These are phyloP conservation scores for Nemopilema nomurai DNA, from an alignment of 30 jellyfish, hydroid and myxozoan genomes.

Conservation along the genomic window DNA sequence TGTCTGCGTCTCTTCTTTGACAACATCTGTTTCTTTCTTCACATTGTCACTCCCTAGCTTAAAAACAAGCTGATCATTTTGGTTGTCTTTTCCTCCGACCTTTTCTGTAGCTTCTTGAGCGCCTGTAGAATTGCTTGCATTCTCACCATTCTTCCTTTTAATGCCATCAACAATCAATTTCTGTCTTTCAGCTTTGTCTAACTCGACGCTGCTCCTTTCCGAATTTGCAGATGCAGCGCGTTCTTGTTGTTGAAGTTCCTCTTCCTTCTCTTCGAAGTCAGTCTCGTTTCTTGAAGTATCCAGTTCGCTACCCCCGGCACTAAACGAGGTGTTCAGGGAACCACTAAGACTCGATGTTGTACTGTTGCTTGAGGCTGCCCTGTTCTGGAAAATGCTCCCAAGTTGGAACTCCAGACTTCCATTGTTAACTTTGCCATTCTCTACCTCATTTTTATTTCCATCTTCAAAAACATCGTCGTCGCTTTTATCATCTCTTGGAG, in stretches of 20 bases:
- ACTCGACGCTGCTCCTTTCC: background rate
- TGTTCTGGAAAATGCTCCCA: constrained; percentile 49
- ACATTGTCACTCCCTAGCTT: background rate
- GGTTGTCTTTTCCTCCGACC: background rate
- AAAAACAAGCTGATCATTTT: background rate
- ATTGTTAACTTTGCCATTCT: constrained; percentile 13
- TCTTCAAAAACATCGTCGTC: constrained; percentile 16
- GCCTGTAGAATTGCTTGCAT: background rate
- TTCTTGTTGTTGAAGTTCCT: background rate
- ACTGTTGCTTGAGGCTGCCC: constrained; percentile 34
- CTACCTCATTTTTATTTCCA: constrained; percentile 4
- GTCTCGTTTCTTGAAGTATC: background rate
- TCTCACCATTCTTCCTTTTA: constrained; percentile 16
- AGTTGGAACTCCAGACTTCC: constrained; percentile 53
- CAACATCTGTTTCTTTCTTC: background rate
- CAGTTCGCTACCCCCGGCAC: constrained; percentile 19
- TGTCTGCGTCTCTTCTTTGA: background rate
- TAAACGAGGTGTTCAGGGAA: constrained; percentile 42
- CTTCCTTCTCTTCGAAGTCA: background rate
- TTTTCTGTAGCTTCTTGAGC: background rate
- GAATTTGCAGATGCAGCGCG: background rate
- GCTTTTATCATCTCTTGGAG: constrained; percentile 28
- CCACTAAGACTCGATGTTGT: constrained; percentile 39
- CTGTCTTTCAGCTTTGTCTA: constrained; percentile 20
- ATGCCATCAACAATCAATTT: constrained; percentile 43